Base-by-base conservation (phyloP, 1,140 invertebrate species). In the Papilio helenus region DNA sequence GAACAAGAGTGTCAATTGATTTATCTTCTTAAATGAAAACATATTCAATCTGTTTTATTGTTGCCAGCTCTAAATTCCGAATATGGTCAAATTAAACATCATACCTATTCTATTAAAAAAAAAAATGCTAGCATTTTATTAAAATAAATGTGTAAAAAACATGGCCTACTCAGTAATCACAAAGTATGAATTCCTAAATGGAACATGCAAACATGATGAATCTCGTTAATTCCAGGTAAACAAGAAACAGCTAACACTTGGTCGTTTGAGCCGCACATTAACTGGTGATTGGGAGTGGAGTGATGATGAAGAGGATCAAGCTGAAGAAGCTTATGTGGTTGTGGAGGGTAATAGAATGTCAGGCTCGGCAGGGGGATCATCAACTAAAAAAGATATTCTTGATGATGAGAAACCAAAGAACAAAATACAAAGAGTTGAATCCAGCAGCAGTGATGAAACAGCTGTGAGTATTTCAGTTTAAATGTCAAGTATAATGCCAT, bases 241-340 rank as follows among this genome's bases (percentile, higher is more conserved):
- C 49, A 97, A 97, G 91, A 95, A 97, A 79, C 97, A 98, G 88
- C 97, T 98, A 1, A 97, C 98, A 0, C 99, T 98, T 49, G 98
- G 98, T 8, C 95, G 98, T 39, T 93, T 99, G 18, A 98, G 99
- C 91, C 96, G 98, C 84, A 99, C 98, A 1, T 97, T 98, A 76
- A 98, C 98, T 10, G 98, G 98, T 0, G 98, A 99, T 86, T 99
- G 98, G 99, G 98, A 99, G 14, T 99, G 98, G 98, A 95, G 95
- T 80, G 95, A 95, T 42, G 95, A 95, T 51, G 92, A 74, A 26
- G 23, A 88, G 49, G 88, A 88, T 73, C 92, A 94, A 26, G 86
- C 80, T 1, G 84, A 85, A 55, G 29, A 18, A 89, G 88, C 0
- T 86, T 81, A 95, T 46, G 90, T 12, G 14, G 44, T 88, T 51